Evolutionary conservation across 1,140 invertebrate genomes (phyloP).

Genomic region (Planococcus citri): DNA sequence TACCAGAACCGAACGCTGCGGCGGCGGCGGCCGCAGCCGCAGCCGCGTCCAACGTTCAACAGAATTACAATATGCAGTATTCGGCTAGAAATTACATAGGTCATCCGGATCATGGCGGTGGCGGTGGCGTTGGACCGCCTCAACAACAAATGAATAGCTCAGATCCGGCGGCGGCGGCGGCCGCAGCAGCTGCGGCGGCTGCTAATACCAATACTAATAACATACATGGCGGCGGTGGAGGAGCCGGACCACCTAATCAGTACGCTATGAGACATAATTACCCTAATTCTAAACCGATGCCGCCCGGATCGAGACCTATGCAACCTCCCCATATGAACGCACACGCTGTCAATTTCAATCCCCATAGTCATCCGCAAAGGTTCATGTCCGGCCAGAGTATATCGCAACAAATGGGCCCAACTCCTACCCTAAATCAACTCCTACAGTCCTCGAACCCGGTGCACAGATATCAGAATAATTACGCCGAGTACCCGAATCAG

Average conservation of each 20-base stretch:
- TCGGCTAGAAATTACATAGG: conserved; percentile 25
- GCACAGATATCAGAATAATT: conserved; percentile 41
- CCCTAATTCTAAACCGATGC: conserved; percentile 31
- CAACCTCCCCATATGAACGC: conserved; percentile 32
- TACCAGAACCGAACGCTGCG: conserved; percentile 5
- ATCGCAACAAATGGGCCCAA: conserved; percentile 67
- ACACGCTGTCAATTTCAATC: conserved; percentile 30
- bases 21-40: too few species aligned
- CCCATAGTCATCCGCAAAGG: conserved; percentile 35
- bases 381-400: conserved; percentile 48
- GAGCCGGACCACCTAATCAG: not conserved
- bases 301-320: conserved; percentile 31
- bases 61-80: conserved; percentile 15
- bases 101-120: conserved; percentile 24
- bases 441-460: conserved; percentile 61
- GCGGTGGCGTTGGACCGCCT: too few species aligned
- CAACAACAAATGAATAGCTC: conserved; percentile 15
- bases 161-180: not conserved
- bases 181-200: conserved; percentile 1
- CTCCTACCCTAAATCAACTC: conserved; percentile 79
- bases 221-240: not conserved
- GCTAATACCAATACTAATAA: conserved; percentile 21
- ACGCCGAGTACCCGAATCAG: conserved; percentile 35
- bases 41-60: not conserved
- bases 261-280: conserved; percentile 29